Conservation (phyloP, 2,888 invertebrate species). For the Lamellibrachia columna region DNA sequence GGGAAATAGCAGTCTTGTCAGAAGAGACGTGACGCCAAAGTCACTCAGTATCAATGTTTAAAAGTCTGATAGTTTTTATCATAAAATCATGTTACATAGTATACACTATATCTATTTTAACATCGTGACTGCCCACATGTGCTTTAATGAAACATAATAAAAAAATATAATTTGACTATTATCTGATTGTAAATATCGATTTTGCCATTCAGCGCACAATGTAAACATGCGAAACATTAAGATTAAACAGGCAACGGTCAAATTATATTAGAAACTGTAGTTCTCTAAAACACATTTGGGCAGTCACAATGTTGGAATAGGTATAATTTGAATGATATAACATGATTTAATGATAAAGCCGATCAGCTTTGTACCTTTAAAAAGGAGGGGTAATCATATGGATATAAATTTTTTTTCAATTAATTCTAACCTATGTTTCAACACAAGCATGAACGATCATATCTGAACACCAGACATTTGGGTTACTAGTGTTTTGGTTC, state of each 20-base stretch:
- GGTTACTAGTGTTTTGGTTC: background rate
- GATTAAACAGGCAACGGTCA: too few relatives aligned
- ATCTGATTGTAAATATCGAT: background rate
- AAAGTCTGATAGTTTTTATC: background rate
- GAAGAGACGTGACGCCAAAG: background rate
- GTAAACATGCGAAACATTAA: background rate
- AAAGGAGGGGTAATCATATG: too few relatives aligned
- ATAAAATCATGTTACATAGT: background rate
- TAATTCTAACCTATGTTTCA: too few relatives aligned
- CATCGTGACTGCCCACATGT: background rate
- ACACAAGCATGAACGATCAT: background rate
- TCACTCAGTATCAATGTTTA: background rate
- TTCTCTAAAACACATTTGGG: too few relatives aligned
- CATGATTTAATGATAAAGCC: too few relatives aligned
- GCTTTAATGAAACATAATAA: background rate
- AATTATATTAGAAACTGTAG: too few relatives aligned
- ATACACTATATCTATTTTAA: background rate
- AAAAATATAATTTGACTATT: background rate
- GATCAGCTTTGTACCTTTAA: too few relatives aligned
- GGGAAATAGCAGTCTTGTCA: background rate
- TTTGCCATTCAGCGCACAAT: background rate
- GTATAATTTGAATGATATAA: too few relatives aligned
- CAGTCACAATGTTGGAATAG: too few relatives aligned
- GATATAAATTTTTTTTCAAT: too few relatives aligned
- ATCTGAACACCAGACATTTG: background rate